These are phyloP conservation scores for Diplazon laetatorius DNA, from an alignment of 2,888 invertebrate genomes.

Conservation along the genomic window DNA sequence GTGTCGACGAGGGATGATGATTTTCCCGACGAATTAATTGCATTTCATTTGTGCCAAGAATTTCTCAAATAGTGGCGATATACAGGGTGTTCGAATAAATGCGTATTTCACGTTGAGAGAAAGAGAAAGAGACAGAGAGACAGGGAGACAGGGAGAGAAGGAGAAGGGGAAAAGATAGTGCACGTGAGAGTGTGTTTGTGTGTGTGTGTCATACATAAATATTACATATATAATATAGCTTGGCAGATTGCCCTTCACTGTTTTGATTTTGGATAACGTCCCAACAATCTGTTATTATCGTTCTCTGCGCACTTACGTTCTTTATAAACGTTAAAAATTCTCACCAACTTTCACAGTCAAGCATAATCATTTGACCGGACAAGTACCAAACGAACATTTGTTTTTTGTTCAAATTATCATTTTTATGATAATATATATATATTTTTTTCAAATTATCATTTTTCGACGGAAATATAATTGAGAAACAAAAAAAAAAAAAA, in stretches of 20 bases:
- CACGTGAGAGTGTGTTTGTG: not conserved
- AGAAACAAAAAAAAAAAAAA: no score
- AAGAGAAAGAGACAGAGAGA: no score
- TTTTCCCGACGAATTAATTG: constrained; percentile 1
- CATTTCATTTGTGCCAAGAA: constrained; percentile 28
- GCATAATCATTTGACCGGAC: constrained; percentile 55
- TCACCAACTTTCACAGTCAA: constrained; percentile 65
- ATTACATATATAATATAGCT: constrained; percentile 20
- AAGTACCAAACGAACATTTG: constrained; percentile 7
- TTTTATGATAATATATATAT: not conserved
- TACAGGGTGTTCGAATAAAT: not conserved
- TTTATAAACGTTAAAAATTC: constrained; percentile 70
- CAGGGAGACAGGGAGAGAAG: not conserved
- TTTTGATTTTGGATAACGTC: constrained; percentile 72
- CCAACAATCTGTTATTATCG: constrained; percentile 69
- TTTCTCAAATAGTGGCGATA: constrained; percentile 31
- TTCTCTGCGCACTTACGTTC: constrained; percentile 67
- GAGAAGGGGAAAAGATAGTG: constrained; percentile 9
- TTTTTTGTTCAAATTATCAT: no score
- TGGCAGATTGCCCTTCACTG: constrained; percentile 68
- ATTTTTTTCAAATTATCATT: not conserved
- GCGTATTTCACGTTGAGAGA: no score
- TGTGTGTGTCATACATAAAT: not conserved
- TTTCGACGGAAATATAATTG: no score
- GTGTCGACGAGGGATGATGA: not conserved